Evolutionary conservation across 2,113 vertebrate species (phyloP), one percentile per base, ranked within the genome.

Genomic region (Peromyscus californicus): DNA sequence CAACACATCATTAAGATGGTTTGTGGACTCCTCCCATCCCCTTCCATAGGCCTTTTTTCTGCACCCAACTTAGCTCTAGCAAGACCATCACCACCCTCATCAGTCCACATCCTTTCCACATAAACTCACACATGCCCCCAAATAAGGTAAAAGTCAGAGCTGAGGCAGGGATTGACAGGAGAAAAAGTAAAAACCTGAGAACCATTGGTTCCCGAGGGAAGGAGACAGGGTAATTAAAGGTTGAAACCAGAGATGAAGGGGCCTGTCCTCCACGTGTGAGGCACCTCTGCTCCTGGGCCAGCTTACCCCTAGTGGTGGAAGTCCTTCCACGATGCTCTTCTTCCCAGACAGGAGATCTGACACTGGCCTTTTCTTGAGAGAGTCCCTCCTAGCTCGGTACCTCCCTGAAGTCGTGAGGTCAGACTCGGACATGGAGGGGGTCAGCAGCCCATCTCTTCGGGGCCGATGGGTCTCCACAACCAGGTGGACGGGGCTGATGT

Each of bases 251-350:
- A 17, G 74, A 86, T 3, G 29, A 45, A 22, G 26, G 26, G 87
- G 51, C 31, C 10, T 0, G 0, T 0, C 26, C 5, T 1, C 2
- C 72, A 2, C 1, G 31, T 11, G 5, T 0, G 42, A 4, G 51
- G 33, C 26, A 39, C 51, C 51, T 59, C 0, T 0, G 84, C 51
- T 22, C 59, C 1, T 0, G 0, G 4, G 2, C 5, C 7, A 3
- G 98, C 99, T 99, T 98, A 99, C 99, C 98, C 99, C 98, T 70
- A 99, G 97, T 0, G 99, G 99, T 0, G 99, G 99, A 84, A 99
- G 99, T 74, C 99, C 99, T 96, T 99, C 99, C 2, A 99, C 98
- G 2, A 99, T 65, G 95, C 99, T 98, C 98, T 99, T 99, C 99
- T 99, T 99, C 10, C 98, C 99, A 4, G 99, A 98, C 31, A 99